These are phyloP conservation scores for Pantherophis vulpinus DNA, from an alignment of 2,797 vertebrate species.

Conservation along the genomic window DNA sequence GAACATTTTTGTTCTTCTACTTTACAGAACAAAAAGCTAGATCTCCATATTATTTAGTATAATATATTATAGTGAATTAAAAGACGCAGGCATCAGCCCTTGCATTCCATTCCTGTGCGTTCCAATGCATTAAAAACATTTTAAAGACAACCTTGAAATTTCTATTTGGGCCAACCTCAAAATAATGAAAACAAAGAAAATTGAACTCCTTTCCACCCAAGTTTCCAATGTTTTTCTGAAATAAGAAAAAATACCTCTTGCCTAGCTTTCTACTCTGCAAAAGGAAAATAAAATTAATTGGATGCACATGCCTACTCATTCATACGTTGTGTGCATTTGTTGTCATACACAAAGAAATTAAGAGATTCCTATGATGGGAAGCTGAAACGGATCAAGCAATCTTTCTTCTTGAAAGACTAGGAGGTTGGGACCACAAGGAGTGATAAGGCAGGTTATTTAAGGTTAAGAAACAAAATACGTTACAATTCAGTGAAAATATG, in stretches of 20 bases:
- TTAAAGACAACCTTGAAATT: background rate
- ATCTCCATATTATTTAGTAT: background rate
- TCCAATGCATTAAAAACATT: background rate
- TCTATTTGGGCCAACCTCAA: background rate
- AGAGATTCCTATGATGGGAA: background rate
- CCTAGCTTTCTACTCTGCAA: background rate
- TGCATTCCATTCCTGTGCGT: background rate
- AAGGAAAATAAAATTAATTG: background rate
- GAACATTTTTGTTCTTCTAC: background rate
- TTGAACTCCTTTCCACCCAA: background rate
- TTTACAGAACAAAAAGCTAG: background rate
- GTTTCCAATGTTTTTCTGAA: background rate
- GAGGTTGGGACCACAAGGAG: background rate
- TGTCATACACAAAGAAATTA: background rate
- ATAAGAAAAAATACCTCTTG: background rate
- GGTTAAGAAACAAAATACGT: background rate
- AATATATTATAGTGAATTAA: background rate
- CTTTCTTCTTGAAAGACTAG: background rate
- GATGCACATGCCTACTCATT: background rate
- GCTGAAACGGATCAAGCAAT: background rate
- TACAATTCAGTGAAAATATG: background rate
- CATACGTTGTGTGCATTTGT: background rate
- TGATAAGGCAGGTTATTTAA: background rate
- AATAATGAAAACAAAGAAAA: background rate
- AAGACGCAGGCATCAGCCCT: background rate